Base-by-base conservation (phyloP, 2,888 invertebrate species). In the Cryptus viduatorius region DNA sequence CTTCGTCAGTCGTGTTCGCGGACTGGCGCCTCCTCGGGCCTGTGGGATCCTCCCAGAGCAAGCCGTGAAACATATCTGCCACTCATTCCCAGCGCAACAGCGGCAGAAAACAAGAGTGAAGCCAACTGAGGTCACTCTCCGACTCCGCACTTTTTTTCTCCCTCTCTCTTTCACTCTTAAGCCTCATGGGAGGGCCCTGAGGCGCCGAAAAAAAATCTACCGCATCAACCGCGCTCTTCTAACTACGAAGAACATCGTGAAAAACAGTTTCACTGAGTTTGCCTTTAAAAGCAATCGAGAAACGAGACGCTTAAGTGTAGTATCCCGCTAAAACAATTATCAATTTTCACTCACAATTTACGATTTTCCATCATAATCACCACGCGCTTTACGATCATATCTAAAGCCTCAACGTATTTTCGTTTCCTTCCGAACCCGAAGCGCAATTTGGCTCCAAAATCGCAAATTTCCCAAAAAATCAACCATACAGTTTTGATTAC, bases 171-270 rank as follows among this genome's bases (percentile, higher is more conserved):
- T 16, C 56, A 10, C 19, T 19, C 56, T 64, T 46, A 31, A 90
- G 90, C 90, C 90, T 92, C 93, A 92, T 93, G 93, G 93, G 93
- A 93, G 93, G 93, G 91, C 93, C 93, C 93, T 90, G 91, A 86
- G 93, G 93, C 93, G 92, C 91, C 92, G 91, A 88, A 87, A 87
- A 19, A 88, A 87, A 88, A 16, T 12, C 61, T 16, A 65, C 16
- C 42, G 64, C 91, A 90, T 90, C 90, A 89, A 89, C 90, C 90
- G 84, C 89, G 86, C 16, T 64, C 29, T n/a, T 10, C 37, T 72
- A 72, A 46, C 48, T 46, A 76, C 59, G 48, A 64, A 29, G 59
- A 48, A 61, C 31, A 37, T 71, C 81, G 72, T 69, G 73, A 78
- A 90, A 91, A 92, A 90, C 91, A 89, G 81, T 81, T 81, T 80